Conservation (phyloP, 2,113 vertebrate genomes). For the Chelonoidis abingdonii region DNA sequence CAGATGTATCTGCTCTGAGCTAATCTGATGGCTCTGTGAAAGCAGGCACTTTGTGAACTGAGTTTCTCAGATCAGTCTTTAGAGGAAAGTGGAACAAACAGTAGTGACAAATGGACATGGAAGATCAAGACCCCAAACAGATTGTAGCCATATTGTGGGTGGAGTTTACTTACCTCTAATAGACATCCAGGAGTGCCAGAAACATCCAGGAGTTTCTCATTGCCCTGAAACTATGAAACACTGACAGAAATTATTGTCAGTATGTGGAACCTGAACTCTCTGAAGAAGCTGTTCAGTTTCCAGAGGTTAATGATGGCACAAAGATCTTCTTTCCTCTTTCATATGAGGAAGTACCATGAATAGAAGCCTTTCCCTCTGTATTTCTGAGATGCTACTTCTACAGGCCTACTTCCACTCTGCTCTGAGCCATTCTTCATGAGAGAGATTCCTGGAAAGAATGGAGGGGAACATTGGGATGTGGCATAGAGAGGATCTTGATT, state of each 20-base stretch:
- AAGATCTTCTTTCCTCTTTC: background rate
- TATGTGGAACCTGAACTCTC: background rate
- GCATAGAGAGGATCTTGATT: no score
- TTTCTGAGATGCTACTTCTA: background rate
- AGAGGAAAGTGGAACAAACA: background rate
- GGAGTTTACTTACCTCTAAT: background rate
- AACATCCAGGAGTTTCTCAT: no score
- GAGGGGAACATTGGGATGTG: no score
- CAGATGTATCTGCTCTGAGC: background rate
- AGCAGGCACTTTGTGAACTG: background rate
- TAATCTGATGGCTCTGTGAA: background rate
- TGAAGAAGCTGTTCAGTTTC: background rate
- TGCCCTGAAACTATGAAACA: background rate
- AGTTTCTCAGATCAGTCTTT: background rate
- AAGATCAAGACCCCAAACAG: background rate
- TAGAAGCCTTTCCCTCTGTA: background rate
- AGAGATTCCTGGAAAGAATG: background rate
- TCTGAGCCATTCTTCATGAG: background rate
- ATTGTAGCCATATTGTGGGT: background rate
- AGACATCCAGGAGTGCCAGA: background rate
- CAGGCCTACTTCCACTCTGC: background rate
- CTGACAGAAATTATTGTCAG: rapidly evolving
- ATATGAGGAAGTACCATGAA: background rate
- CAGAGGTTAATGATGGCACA: background rate
- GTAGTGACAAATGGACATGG: background rate